Percentiles rank a stretch among this genome's conserved stretches.
Evolutionary conservation across 2,797 vertebrate genomes (phyloP).

Genomic region (Nannoperca obscura): DNA sequence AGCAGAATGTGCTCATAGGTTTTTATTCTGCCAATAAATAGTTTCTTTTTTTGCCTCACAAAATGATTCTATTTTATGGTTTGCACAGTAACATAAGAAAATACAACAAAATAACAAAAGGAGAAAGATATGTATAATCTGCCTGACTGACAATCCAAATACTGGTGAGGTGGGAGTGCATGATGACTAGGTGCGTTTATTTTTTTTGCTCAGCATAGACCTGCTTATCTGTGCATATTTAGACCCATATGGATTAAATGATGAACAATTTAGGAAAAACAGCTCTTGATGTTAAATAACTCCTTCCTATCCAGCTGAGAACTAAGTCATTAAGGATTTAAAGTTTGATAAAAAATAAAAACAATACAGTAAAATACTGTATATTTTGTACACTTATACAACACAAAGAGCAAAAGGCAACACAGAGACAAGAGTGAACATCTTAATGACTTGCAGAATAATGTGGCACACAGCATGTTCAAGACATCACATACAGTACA

Average conservation of each 20-base stretch:
- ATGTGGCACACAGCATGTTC: conserved; percentile 35
- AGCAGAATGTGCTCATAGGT: conserved; percentile 15
- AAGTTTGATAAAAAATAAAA: neutral
- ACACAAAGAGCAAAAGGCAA: conserved; percentile 51
- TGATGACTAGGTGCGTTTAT: neutral
- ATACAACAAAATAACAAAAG: conserved; percentile 28
- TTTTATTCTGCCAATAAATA: conserved; percentile 60
- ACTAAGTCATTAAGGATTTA: neutral
- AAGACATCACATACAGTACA: conserved; percentile 53
- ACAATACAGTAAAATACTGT: neutral
- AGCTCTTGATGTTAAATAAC: neutral
- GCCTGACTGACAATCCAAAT: conserved; percentile 19
- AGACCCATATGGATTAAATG: neutral
- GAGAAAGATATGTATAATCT: conserved; percentile 17
- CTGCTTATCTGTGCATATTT: conserved; percentile 4
- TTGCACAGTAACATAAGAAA: conserved; percentile 6
- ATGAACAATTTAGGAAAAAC: conserved; percentile 1
- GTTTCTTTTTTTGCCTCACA: neutral
- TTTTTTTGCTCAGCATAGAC: neutral
- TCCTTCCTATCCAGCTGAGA: neutral
- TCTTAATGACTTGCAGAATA: conserved; percentile 28
- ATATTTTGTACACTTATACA: conserved; percentile 5
- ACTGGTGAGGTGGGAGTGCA: conserved; percentile 23
- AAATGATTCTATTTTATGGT: too few relatives aligned
- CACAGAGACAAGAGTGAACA: conserved; percentile 30